phyloP scores from a whole-genome alignment of 2,113 vertebrate genomes.

The Oryzias celebensis region DNA sequence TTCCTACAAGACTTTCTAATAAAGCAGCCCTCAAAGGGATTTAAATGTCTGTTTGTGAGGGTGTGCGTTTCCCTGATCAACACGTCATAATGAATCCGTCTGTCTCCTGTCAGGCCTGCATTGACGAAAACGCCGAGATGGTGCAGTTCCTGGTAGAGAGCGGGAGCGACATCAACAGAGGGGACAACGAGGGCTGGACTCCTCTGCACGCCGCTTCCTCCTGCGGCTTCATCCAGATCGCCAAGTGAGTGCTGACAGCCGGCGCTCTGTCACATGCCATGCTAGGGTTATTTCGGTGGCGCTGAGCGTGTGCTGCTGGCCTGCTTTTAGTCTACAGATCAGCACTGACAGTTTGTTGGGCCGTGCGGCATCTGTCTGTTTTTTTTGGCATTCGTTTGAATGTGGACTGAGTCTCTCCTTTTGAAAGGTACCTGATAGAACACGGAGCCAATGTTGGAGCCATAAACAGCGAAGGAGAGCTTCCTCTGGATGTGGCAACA shows the following conservation, averaged over 20 bases:
- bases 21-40: conserved; percentile 1
- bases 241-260: conserved; percentile 72
- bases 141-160: conserved; percentile 84
- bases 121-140: conserved; percentile 85
- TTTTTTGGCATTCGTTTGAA: neutral
- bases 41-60: conserved; percentile 1
- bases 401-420: neutral
- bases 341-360: too few species aligned
- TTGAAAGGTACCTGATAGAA: conserved; percentile 78
- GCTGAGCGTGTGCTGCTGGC: too few species aligned
- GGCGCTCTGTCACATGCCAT: neutral
- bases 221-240: conserved; percentile 81
- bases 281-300: neutral
- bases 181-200: conserved; percentile 86
- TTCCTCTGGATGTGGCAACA: conserved; percentile 81
- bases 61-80: conserved; percentile 1
- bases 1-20: neutral
- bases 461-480: conserved; percentile 83
- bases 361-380: neutral
- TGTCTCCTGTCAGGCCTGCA: conserved; percentile 77
- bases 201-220: conserved; percentile 83
- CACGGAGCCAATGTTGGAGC: conserved; percentile 78
- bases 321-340: too few species aligned
- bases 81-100: conserved; percentile 15
- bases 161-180: conserved; percentile 79